phyloP scores from a whole-genome alignment of 2,888 invertebrate species.

The Heterodera filipjevi region DNA sequence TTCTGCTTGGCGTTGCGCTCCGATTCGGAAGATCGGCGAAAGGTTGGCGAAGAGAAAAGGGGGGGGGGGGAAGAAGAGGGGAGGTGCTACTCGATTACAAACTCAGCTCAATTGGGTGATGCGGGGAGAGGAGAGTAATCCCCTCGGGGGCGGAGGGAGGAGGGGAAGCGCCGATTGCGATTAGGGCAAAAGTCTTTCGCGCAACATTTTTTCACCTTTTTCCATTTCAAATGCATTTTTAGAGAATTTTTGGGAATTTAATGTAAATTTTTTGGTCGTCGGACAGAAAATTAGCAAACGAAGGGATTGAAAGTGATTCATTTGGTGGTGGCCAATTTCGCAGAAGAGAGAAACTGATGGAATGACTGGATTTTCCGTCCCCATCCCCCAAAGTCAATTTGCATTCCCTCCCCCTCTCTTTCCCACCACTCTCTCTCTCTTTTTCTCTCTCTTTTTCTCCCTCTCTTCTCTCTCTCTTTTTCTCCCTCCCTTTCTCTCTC shows the following conservation, averaged over 20 bases:
- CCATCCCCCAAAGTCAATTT: not conserved
- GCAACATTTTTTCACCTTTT: not conserved
- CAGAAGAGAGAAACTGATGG: not conserved
- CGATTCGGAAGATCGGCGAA: slow-evolving; percentile 7
- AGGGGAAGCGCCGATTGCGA: not conserved
- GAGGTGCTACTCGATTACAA: not conserved
- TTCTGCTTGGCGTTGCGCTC: not conserved
- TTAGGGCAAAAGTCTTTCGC: slow-evolving; percentile 5
- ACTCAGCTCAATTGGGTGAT: slow-evolving; percentile 12
- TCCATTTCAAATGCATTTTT: not conserved
- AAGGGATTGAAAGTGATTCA: not conserved
- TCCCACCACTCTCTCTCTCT: too few relatives aligned
- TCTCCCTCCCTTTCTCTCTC: not conserved
- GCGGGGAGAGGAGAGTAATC: not conserved
- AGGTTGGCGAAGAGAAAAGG: not conserved
- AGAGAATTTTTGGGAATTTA: not conserved
- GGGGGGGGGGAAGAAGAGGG: not conserved
- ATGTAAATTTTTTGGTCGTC: slow-evolving; percentile 1
- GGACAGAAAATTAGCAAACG: not conserved
- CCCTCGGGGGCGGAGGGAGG: not conserved
- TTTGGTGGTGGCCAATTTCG: slow-evolving; percentile 4
- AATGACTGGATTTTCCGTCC: not conserved
- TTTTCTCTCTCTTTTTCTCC: not conserved
- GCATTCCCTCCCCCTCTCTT: not conserved
- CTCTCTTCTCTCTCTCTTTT: not conserved